Conservation (phyloP, 2,888 invertebrate genomes). For the Microdon myrmicae region DNA sequence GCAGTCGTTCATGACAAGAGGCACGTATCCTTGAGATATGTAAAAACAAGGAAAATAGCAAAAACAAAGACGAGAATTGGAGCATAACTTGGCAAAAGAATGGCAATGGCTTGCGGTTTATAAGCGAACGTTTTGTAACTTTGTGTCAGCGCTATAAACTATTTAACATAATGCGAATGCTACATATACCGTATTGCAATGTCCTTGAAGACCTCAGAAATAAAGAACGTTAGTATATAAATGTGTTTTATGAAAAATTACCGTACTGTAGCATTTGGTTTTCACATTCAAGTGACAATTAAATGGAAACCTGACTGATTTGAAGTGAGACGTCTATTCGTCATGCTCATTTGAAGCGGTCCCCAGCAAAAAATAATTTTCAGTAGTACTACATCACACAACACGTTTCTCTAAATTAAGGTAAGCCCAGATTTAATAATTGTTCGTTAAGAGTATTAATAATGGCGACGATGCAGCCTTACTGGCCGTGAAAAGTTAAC, state of each 20-base stretch:
- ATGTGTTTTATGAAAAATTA: too few species aligned
- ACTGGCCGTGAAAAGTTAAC: too few species aligned
- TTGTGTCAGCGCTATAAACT: slow-evolving; percentile 26
- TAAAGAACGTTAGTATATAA: slow-evolving; percentile 1
- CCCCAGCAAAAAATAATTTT: too few species aligned
- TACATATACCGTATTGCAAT: background rate
- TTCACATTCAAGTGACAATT: background rate
- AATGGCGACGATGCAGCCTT: too few species aligned
- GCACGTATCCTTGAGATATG: slow-evolving; percentile 13
- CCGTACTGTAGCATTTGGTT: slow-evolving; percentile 8
- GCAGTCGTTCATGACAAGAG: background rate
- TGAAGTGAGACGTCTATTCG: too few species aligned
- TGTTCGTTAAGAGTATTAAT: too few species aligned
- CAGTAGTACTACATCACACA: too few species aligned
- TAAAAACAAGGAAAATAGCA: background rate
- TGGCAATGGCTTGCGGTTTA: slow-evolving; percentile 27
- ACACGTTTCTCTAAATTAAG: too few species aligned
- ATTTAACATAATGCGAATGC: slow-evolving; percentile 19
- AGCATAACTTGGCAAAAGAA: slow-evolving; percentile 15
- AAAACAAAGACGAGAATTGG: slow-evolving; percentile 1
- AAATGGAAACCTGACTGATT: too few species aligned
- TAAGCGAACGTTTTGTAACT: slow-evolving; percentile 19
- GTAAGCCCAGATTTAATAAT: too few species aligned
- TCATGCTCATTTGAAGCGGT: too few species aligned
- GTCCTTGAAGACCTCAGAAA: background rate